These are phyloP conservation scores for Rotaria macrura DNA, from an alignment of 2,888 invertebrate genomes.

Conservation along the genomic window DNA sequence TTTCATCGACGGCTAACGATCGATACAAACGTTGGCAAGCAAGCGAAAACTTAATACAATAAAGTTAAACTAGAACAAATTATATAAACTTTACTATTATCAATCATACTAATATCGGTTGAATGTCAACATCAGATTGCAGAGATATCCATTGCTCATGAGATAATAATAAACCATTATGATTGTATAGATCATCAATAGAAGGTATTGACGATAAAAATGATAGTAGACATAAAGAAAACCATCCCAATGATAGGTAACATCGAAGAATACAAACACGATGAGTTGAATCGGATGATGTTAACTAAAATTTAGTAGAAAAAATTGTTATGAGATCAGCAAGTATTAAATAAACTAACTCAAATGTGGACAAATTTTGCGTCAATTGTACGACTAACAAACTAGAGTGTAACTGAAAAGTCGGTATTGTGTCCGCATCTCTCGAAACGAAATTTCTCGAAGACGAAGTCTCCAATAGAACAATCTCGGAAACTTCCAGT, in stretches of 20 bases:
- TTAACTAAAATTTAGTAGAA: not conserved
- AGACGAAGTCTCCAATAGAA: too few species aligned
- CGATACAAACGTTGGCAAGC: conserved; percentile 13
- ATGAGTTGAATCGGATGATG: not conserved
- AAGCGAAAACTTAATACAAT: not conserved
- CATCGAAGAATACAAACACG: not conserved
- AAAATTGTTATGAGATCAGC: not conserved
- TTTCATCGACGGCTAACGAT: not conserved
- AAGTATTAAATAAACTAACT: too few species aligned
- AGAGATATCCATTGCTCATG: not conserved
- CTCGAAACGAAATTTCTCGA: too few species aligned
- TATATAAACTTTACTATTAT: not conserved
- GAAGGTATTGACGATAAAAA: not conserved
- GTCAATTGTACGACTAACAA: too few species aligned
- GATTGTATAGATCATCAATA: not conserved
- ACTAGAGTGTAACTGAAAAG: too few species aligned
- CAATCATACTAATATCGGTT: not conserved
- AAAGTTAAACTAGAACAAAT: not conserved
- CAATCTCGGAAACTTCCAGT: too few species aligned
- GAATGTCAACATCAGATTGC: not conserved
- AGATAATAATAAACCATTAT: not conserved
- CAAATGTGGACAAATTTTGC: too few species aligned
- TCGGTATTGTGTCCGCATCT: too few species aligned
- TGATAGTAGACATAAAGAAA: not conserved
- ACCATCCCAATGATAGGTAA: conserved; percentile 7